These are phyloP conservation scores for Anhinga rufa DNA, from an alignment of 2,113 vertebrate genomes.

Conservation along the genomic window DNA sequence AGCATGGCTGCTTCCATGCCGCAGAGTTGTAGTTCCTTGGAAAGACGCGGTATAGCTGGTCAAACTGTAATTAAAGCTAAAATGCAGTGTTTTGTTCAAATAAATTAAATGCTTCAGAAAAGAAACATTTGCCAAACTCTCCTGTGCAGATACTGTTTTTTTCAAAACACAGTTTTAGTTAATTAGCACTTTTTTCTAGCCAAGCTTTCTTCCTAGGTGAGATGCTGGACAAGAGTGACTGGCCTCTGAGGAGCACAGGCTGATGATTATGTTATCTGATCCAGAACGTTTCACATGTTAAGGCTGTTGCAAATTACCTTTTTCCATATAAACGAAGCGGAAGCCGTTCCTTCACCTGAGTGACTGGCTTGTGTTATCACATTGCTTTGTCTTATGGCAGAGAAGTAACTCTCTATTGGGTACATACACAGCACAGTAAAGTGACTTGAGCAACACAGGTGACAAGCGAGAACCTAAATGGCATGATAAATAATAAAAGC, in stretches of 20 bases:
- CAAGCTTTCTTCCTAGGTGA: background rate
- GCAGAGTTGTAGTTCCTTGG: background rate
- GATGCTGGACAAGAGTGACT: background rate
- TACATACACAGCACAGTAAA: background rate
- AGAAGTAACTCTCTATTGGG: background rate
- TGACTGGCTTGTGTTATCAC: background rate
- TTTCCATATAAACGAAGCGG: background rate
- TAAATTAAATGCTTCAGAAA: background rate
- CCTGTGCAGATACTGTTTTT: background rate
- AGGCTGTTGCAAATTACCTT: background rate
- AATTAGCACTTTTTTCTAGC: background rate
- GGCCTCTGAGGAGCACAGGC: background rate
- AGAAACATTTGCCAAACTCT: background rate
- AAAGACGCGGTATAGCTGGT: background rate
- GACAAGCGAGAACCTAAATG: background rate
- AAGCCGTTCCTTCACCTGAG: background rate
- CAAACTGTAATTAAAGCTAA: slow-evolving; percentile 4
- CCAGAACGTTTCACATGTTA: background rate
- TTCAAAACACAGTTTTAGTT: background rate
- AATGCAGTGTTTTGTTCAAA: background rate
- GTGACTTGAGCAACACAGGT: background rate
- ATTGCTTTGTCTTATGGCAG: background rate
- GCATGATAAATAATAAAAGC: background rate
- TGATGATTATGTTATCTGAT: background rate
- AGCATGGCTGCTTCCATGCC: background rate